Base-by-base conservation (phyloP, 37 sponge, comb jelly and placozoan species). In the Aplysina aerophoba region DNA sequence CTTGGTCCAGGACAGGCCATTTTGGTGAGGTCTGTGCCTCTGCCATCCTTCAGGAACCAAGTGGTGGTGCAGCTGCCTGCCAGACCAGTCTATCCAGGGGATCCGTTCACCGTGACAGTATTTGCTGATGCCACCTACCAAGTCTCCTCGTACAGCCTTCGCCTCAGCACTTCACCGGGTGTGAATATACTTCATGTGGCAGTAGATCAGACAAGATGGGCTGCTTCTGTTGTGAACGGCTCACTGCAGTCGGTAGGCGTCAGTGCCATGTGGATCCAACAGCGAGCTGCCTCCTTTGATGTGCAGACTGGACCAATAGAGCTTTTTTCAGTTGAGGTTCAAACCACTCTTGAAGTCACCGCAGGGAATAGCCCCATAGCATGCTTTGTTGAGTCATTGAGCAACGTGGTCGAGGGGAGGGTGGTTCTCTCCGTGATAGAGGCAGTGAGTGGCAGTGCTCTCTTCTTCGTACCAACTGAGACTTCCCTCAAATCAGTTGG, bases 51-150 rank as follows among this genome's bases (percentile, higher is more conserved):
- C 22, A 37, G 41, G 0, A 83, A 86, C 59, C 65, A 79, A 15
- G 73, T 89, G 0, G 30, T 90, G 0, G 59, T 90, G 0, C 35
- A 86, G 30, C 62, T 93, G 27, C 93, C 90, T 13, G 61, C 87
- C 12, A 58, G 73, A n/a, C 50, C 66, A 38, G 34, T 90, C 24
- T 80, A 87, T 34, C 59, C 81, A 0, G 90, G 90, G 28, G 83
- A 90, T n/a, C 57, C 61, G 4, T 83, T 93, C 53, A 69, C 24
- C 12, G 20, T 87, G 31, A 56, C 57, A 58, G 79, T 90, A 5
- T 87, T 73, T 59, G 90, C 85, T 44, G 77, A 84, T 57, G 61
- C 85, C 28, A 62, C 66, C 0, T 84, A 81, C 41, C 20, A 79
- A 27, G 67, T 93, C 1, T 87, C 85, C 55, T 73, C 87, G 0